These are phyloP conservation scores for Drosophila borealis DNA, from an alignment of 2,888 invertebrate genomes.

Conservation along the genomic window DNA sequence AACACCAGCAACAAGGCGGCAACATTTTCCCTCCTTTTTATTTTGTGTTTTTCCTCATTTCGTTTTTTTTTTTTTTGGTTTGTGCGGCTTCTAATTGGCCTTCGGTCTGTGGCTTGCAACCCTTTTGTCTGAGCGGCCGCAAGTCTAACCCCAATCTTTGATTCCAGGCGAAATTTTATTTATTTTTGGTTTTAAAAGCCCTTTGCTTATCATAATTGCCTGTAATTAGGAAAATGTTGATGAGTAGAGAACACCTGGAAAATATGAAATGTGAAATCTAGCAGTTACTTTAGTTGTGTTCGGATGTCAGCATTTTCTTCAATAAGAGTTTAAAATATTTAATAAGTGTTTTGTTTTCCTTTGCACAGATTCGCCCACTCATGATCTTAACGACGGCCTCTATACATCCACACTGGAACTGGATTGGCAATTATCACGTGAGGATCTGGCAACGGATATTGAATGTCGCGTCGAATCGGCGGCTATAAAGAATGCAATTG, in stretches of 20 bases:
- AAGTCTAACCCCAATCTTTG: constrained; percentile 25
- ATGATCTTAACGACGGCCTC: constrained; percentile 86
- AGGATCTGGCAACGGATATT: constrained; percentile 89
- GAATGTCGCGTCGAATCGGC: constrained; percentile 90
- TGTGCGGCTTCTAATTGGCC: constrained; percentile 49
- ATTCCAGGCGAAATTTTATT: constrained; percentile 45
- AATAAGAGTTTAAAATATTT: constrained; percentile 3
- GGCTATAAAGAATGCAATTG: constrained; percentile 86
- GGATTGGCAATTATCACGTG: constrained; percentile 88
- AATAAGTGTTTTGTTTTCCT: constrained; percentile 54
- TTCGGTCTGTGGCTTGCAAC: constrained; percentile 50
- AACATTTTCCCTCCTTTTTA: constrained; percentile 40
- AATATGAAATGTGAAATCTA: constrained; percentile 12
- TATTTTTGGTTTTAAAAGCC: constrained; percentile 45
- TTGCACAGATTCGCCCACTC: constrained; percentile 86
- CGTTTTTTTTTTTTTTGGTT: neutral
- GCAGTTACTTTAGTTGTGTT: neutral
- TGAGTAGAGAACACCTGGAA: constrained; percentile 16
- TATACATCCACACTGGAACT: constrained; percentile 88
- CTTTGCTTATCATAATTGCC: constrained; percentile 58
- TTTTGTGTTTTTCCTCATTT: constrained; percentile 34
- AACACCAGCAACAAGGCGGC: constrained; percentile 40
- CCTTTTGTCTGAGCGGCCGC: constrained; percentile 33
- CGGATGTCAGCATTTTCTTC: neutral
- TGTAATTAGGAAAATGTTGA: constrained; percentile 42